A percentile compares a stretch with the other conserved stretches of the same genome.
Evolutionary conservation across 2,113 vertebrate genomes (phyloP).

Genomic region (Phaethornis superciliosus): DNA sequence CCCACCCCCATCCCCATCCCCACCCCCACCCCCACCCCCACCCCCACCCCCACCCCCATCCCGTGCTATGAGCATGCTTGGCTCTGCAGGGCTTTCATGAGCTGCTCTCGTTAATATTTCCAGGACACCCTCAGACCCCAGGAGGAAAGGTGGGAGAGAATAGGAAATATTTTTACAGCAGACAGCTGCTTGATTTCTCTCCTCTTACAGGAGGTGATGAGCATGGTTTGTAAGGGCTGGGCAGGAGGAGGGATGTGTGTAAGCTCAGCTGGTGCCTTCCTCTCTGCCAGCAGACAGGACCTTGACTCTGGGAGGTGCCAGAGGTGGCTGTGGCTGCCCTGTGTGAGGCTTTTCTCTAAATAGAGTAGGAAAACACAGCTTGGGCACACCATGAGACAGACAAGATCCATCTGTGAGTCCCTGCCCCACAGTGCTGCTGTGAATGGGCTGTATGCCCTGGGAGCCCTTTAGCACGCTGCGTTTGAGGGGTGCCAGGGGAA

Average conservation of each 20-base stretch:
- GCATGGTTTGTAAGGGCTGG: accelerated
- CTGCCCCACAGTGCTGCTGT: accelerated
- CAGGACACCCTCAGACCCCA: neutral
- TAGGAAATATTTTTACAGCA: neutral
- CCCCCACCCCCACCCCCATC: neutral
- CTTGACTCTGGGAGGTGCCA: accelerated
- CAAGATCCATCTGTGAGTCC: accelerated
- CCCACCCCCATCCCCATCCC: too few relatives aligned
- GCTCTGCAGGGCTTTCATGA: neutral
- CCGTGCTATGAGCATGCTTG: accelerated
- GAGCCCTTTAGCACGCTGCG: accelerated
- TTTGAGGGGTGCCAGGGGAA: neutral
- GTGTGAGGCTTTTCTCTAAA: accelerated
- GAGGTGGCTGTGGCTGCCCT: neutral
- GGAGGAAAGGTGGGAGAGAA: neutral
- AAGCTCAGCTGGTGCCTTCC: accelerated
- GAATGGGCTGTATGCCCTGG: accelerated
- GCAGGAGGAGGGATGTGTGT: neutral
- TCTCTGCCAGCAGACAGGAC: neutral
- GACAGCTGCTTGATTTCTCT: neutral
- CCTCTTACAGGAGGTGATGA: accelerated
- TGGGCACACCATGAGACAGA: neutral
- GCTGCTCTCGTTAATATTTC: accelerated
- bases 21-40: too few relatives aligned
- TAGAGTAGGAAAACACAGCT: neutral